phyloP scores from a whole-genome alignment of 1,140 invertebrate species.

The Phthorimaea operculella region DNA sequence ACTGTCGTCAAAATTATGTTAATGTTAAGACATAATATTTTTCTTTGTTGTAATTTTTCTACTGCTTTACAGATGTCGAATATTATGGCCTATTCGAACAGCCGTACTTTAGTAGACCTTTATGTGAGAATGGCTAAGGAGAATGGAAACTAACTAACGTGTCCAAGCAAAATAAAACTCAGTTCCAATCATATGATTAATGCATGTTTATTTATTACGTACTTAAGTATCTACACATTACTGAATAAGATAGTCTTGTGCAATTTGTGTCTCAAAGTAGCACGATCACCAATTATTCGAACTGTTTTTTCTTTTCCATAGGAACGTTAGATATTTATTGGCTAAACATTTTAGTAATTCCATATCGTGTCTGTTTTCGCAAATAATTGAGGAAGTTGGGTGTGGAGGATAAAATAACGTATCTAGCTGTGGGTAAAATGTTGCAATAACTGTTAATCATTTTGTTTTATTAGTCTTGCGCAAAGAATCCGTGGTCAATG shows the following conservation, averaged over 20 bases:
- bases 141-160: too few species aligned
- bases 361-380: background rate
- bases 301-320: background rate
- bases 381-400: background rate
- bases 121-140: too few species aligned
- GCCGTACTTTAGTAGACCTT: conserved; percentile 3
- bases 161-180: too few species aligned
- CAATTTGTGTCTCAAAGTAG: conserved; percentile 10
- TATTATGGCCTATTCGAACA: too few species aligned
- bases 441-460: background rate
- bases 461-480: background rate
- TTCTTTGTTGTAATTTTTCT: too few species aligned
- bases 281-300: background rate
- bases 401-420: background rate
- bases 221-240: too few species aligned
- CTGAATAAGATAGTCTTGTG: conserved; percentile 13
- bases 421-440: too few species aligned
- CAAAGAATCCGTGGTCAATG: background rate
- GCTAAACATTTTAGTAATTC: background rate
- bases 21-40: too few species aligned
- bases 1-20: too few species aligned
- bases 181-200: too few species aligned
- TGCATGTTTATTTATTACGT: too few species aligned
- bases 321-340: background rate
- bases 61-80: too few species aligned